Evolutionary conservation across 2,797 vertebrate species (phyloP), one percentile per base, ranked within the genome.

Genomic region (Perodicticus potto): DNA sequence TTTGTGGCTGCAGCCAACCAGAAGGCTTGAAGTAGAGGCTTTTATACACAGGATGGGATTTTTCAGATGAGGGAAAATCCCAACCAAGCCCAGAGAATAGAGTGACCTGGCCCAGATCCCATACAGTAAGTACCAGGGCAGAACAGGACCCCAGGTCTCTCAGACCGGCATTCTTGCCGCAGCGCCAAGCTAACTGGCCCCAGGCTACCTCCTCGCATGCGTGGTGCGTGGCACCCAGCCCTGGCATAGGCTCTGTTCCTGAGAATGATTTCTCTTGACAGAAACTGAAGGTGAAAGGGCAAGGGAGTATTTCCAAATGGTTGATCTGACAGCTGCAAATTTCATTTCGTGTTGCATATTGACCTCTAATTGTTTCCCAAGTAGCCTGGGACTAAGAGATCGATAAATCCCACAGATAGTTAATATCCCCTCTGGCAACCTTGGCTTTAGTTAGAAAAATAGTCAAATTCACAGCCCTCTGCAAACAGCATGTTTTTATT

Each of bases 311-410:
- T 98, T 97, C 97, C 97, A 97, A 97, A 96, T 32, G 84, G 86
- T 93, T 97, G 94, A 90, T 98, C 97, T 95, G 98, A 98, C 98
- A 98, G 97, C 97, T 86, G 97, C 85, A 93, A 97, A 97, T 98
- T 98, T 96, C 96, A 92, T 97, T 98, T 97, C 91, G 61, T 87
- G 97, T 96, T 96, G 69, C n/a, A 80, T 94, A 96, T 98, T 98
- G 98, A 98, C 98, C 97, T 97, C 98, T 98, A 98, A 98, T 98
- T 98, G 97, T 98, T 98, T 98, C 97, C 98, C 96, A 96, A 76
- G 96, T 97, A 95, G 96, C 89, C 34, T 0, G 96, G 96, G 97
- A 95, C 89, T 32, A 96, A 89, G 91, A 97, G 95, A 98, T 98
- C 98, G 37, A 98, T 98, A 97, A 96, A 91, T 53, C 49, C 5